A percentile compares a stretch with the other conserved stretches of the same genome.
Evolutionary conservation across 2,888 invertebrate genomes (phyloP).

Genomic region (Cataglyphis albicans): DNA sequence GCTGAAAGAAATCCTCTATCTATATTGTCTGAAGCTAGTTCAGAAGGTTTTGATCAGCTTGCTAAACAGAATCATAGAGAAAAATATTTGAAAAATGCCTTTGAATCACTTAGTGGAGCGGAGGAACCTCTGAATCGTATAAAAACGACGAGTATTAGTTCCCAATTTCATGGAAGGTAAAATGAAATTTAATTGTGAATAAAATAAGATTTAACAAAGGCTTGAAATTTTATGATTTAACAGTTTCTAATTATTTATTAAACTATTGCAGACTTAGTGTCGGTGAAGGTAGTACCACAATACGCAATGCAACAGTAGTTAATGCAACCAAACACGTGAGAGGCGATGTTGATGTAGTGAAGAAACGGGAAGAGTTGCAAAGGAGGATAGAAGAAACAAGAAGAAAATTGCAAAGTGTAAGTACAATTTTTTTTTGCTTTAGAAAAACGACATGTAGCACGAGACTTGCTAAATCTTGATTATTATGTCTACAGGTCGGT

Average conservation of each 20-base stretch:
- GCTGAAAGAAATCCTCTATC: slow-evolving; percentile 92
- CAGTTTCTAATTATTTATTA: neutral
- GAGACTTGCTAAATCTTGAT: neutral
- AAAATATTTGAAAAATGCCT: slow-evolving; percentile 89
- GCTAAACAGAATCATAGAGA: slow-evolving; percentile 87
- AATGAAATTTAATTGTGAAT: neutral
- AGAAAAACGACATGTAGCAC: neutral
- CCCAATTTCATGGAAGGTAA: slow-evolving; percentile 85
- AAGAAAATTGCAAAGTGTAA: slow-evolving; percentile 94
- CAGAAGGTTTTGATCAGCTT: slow-evolving; percentile 89
- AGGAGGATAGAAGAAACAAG: slow-evolving; percentile 94
- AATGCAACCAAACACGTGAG: slow-evolving; percentile 87
- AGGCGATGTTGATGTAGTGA: slow-evolving; percentile 89
- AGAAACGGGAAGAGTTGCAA: slow-evolving; percentile 92
- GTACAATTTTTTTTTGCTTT: slow-evolving; percentile 80
- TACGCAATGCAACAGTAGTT: slow-evolving; percentile 87
- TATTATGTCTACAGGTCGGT: slow-evolving; percentile 88
- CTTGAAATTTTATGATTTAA: neutral
- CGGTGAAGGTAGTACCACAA: slow-evolving; percentile 81
- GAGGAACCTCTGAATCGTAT: slow-evolving; percentile 85
- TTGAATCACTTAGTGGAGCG: slow-evolving; percentile 91
- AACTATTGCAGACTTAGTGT: slow-evolving; percentile 64
- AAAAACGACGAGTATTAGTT: slow-evolving; percentile 85
- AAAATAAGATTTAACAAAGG: neutral
- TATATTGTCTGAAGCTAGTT: slow-evolving; percentile 90